phyloP scores from a whole-genome alignment of 2,888 invertebrate genomes.

The Heliconius charithonia region DNA sequence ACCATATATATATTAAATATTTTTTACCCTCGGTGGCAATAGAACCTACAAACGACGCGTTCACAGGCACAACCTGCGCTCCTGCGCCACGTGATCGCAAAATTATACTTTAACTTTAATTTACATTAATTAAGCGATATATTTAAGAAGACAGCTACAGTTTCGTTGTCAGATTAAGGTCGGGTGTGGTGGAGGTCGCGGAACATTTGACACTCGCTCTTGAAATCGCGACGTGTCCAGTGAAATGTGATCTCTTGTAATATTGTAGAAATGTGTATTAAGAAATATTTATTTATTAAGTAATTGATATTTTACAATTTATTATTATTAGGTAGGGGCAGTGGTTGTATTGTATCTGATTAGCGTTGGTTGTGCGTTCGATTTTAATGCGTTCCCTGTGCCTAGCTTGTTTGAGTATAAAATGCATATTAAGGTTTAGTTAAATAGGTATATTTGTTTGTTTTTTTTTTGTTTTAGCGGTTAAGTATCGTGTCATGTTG shows the following conservation, averaged over 20 bases:
- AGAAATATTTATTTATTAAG: slow-evolving; percentile 11
- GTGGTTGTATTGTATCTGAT: too few species aligned
- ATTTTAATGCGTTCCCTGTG: too few species aligned
- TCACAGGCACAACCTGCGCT: too few species aligned
- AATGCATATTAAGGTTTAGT: too few species aligned
- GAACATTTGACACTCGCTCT: slow-evolving; percentile 50
- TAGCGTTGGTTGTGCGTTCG: too few species aligned
- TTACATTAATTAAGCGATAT: slow-evolving; percentile 8
- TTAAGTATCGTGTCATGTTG: too few species aligned
- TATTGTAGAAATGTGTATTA: neutral
- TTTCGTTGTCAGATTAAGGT: slow-evolving; percentile 52
- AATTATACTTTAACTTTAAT: slow-evolving; percentile 24
- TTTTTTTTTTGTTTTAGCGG: too few species aligned
- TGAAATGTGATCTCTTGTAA: slow-evolving; percentile 19
- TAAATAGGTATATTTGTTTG: too few species aligned
- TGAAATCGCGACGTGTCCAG: slow-evolving; percentile 3
- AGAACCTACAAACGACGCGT: too few species aligned
- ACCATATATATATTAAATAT: too few species aligned
- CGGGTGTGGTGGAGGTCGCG: slow-evolving; percentile 49
- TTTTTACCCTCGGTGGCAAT: too few species aligned
- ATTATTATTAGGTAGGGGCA: neutral
- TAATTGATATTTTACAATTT: slow-evolving; percentile 1
- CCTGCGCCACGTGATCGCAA: neutral
- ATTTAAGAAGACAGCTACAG: slow-evolving; percentile 47
- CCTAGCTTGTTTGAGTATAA: too few species aligned